Evolutionary conservation across 2,888 invertebrate genomes (phyloP).

Genomic region (Nycteola revayana): DNA sequence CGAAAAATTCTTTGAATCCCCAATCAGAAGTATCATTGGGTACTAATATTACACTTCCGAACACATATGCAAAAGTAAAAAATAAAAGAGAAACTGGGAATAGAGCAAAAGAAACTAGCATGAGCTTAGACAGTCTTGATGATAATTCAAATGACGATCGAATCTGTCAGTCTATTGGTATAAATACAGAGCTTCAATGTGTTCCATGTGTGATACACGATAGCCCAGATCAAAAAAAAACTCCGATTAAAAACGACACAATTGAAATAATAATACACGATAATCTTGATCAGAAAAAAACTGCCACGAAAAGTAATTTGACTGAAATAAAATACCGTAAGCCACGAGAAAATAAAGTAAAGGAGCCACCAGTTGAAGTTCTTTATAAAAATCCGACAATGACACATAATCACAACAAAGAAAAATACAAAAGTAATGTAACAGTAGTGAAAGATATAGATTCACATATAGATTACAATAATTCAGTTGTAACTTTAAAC

Average conservation of each 20-base stretch:
- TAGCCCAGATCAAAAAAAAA: conserved; percentile 42
- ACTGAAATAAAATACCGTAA: conserved; percentile 15
- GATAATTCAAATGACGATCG: conserved; percentile 37
- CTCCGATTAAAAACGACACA: conserved; percentile 14
- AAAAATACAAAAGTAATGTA: neutral
- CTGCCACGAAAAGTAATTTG: conserved; percentile 17
- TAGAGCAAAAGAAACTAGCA: conserved; percentile 54
- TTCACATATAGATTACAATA: conserved; percentile 15
- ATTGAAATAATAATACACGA: neutral
- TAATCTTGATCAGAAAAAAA: conserved; percentile 28
- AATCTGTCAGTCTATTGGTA: conserved; percentile 57
- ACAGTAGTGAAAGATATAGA: neutral
- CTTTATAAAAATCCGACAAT: conserved; percentile 65
- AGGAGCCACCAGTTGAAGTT: conserved; percentile 54
- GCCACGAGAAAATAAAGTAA: conserved; percentile 14
- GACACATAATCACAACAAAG: conserved; percentile 10
- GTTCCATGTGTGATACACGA: conserved; percentile 69
- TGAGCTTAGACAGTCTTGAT: conserved; percentile 72
- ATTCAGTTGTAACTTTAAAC: conserved; percentile 25
- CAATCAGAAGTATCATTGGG: conserved; percentile 16
- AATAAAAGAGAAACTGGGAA: conserved; percentile 24
- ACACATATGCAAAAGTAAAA: conserved; percentile 24
- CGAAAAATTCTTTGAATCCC: conserved; percentile 13
- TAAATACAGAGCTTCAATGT: conserved; percentile 67
- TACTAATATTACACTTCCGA: conserved; percentile 17